Evolutionary conservation across 2,113 vertebrate species (phyloP).

Genomic region (Erpornis zantholeuca): DNA sequence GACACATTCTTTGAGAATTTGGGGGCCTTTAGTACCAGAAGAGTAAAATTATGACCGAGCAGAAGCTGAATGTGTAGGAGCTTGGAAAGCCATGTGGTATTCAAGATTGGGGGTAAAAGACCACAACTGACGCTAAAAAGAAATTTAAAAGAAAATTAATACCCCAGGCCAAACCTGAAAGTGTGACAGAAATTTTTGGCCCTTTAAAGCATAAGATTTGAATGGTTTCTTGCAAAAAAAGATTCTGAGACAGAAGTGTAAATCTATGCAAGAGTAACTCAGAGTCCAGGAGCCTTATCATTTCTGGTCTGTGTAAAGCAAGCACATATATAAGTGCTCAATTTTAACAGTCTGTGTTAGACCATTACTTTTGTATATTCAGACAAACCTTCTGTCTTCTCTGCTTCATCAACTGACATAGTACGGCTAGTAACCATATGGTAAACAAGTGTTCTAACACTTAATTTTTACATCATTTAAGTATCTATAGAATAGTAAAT

Average conservation of each 20-base stretch:
- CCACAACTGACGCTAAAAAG: background rate
- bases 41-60: background rate
- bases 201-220: background rate
- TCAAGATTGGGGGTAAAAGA: background rate
- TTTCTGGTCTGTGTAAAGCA: background rate
- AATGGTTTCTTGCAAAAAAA: background rate
- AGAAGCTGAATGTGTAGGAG: background rate
- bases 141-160: background rate
- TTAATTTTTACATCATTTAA: background rate
- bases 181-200: background rate
- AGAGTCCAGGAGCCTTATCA: fast-evolving
- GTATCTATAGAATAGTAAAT: background rate
- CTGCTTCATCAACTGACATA: background rate
- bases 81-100: background rate
- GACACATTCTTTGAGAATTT: background rate
- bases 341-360: background rate
- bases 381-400: background rate
- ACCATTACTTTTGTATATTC: background rate
- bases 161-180: background rate
- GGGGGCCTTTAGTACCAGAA: background rate
- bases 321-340: background rate
- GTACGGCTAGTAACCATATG: background rate
- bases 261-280: background rate
- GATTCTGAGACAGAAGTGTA: background rate
- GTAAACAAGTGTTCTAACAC: background rate